Base-by-base conservation (phyloP, 2,113 vertebrate genomes). In the Rhegmatorhina hoffmannsi region DNA sequence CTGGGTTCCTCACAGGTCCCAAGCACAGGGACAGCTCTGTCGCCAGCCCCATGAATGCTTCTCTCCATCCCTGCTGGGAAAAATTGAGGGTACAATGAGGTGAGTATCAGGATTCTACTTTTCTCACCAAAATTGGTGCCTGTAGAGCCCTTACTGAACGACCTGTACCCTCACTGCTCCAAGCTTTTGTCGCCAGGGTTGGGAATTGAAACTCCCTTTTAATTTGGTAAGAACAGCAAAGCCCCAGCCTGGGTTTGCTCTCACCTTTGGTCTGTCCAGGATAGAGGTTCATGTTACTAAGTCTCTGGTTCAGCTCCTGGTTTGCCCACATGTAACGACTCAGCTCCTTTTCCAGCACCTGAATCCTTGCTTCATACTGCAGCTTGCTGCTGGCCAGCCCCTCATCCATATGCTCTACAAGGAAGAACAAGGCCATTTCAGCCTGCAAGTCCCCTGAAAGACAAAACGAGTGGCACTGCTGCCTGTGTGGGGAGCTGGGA, bases 291-390 rank as follows among this genome's bases (percentile, higher is more conserved):
- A 97, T 55, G 66, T 97, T 97, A 26, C 93, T 94, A 43, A 99
- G 97, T 96, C 97, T 99, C 96, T 97, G 98, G 92, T 86, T 98
- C 68, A 99, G 98, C 80, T 99, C 99, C 96, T 99, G 98, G 95
- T 99, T 99, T 77, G 98, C 95, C 73, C 98, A 96, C 95, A 98
- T 97, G 34, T 97, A 99, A 90, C 98, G 98, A 92, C 98, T 98
- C 67, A 99, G 98, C 92, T 99, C 99, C 95, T 98, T 98, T 96
- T 98, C 98, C 95, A 99, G 98, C 67, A 96, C 97, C 78, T 99
- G 98, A 77, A 99, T 99, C 98, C 98, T 98, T 3, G 96, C 97
- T 95, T 99, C 99, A 6, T 98, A 99, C 67, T 99, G 99, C 69
- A 99, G 97, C 97, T 98, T 98, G 94, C 99, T 98, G 89, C 98